Base-by-base conservation (phyloP, 2,888 invertebrate genomes). In the Pammene aurita region DNA sequence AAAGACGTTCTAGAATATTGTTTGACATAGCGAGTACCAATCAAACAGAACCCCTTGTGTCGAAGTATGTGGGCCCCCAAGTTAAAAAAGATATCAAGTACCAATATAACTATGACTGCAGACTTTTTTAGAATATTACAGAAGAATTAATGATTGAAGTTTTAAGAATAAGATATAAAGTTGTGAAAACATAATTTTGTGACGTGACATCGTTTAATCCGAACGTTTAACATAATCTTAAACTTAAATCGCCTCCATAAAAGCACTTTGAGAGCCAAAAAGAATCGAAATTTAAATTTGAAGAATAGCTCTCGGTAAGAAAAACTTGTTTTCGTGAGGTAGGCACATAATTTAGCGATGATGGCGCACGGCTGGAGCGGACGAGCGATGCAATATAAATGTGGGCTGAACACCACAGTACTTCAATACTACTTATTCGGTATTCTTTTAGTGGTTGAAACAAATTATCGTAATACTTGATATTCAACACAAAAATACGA, bases 331-430 rank as follows among this genome's bases (percentile, higher is more conserved):
- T 69, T 72, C 63, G 55, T 18, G 48, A 72, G 67, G 58, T 71
- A 72, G 73, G 76, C 77, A 78, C 78, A 84, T 83, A 84, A 85
- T 78, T 83, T 77, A 81, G 75, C 78, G 80, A 80, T 79, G 77
- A 83, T 80, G 78, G 78, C 78, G 80, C 81, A 76, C 82, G 83
- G 81, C 78, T 84, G 84, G 78, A 70, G 73, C 72, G 70, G 80
- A 82, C 80, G 80, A 77, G 71, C 68, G 68, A 57, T 66, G 60
- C 66, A 55, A 55, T 61, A 66, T 65, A 70, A 70, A 69, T 60
- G 52, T 38, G 52, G 42, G 52, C 46, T 50, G 5, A 26, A 48
- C 26, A n/a, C 58, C 44, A 58, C 44, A 58, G 58, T 44, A 44
- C 7, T 50, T n/a, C n/a, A n/a, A n/a, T 7, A 9, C 10, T 48